These are phyloP conservation scores for Drosophila kohkoa DNA, from an alignment of 1,140 invertebrate species.

Conservation along the genomic window DNA sequence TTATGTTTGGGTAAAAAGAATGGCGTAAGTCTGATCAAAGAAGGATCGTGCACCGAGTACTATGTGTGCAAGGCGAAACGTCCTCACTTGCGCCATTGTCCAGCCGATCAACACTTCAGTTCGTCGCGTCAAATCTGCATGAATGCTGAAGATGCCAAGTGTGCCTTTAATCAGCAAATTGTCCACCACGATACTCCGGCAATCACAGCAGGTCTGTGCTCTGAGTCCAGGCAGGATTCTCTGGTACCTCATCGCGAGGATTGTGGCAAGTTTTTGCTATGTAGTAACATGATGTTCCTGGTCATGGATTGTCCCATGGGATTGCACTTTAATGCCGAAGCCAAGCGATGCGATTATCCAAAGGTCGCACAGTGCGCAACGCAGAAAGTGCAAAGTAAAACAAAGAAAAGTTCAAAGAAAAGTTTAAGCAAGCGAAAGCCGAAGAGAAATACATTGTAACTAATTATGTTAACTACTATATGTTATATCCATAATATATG, in stretches of 20 bases:
- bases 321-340: slow-evolving; percentile 65
- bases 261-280: slow-evolving; percentile 72
- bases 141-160: slow-evolving; percentile 57
- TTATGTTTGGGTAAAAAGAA: slow-evolving; percentile 54
- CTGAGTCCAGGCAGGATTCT: slow-evolving; percentile 59
- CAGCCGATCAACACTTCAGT: slow-evolving; percentile 63
- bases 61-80: slow-evolving; percentile 59
- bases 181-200: slow-evolving; percentile 28
- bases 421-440: slow-evolving; percentile 14
- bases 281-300: slow-evolving; percentile 65
- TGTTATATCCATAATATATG: slow-evolving; percentile 1
- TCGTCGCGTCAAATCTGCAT: slow-evolving; percentile 53
- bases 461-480: not conserved
- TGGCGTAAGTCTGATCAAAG: slow-evolving; percentile 50
- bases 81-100: slow-evolving; percentile 50
- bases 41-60: slow-evolving; percentile 64
- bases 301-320: slow-evolving; percentile 74
- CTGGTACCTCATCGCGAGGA: slow-evolving; percentile 57
- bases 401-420: slow-evolving; percentile 42
- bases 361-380: slow-evolving; percentile 65
- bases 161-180: slow-evolving; percentile 16
- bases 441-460: slow-evolving; percentile 26
- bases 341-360: slow-evolving; percentile 72
- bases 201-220: slow-evolving; percentile 50
- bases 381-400: slow-evolving; percentile 21